Base-by-base conservation (phyloP, 92 coral and sea anemone genomes). In the Phenganax stokvisi region DNA sequence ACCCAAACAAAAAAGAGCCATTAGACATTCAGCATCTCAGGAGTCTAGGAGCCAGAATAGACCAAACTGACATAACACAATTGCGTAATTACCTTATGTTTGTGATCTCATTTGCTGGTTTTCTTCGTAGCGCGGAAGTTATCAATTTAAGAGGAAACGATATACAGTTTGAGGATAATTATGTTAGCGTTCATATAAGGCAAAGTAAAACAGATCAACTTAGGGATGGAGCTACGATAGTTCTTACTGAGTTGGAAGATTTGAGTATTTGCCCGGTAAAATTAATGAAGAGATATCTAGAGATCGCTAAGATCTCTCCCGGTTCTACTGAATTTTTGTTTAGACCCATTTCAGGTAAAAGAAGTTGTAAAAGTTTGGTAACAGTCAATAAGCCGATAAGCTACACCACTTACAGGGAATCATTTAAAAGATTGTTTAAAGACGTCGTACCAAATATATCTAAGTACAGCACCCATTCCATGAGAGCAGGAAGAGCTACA, bases 401-500 rank as follows among this genome's bases (percentile, higher is more conserved):
- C 47, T 69, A 51, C 9, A 80, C 68, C 15, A 81, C 85, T 1
- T 71, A 80, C 85, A 85, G 81, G 71, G 85, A 85, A 61, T 81
- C 81, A 53, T 85, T 81, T 30, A 80, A 85, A 61, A 63, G 17
- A 52, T 85, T 80, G 10, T 80, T 85, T 29, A 44, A 72, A 66
- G 80, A 61, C 51, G 73, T 81, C 31, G 89, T 86, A 25, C 76
- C 86, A 47, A 64, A 85, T 31, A 64, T 85, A 71, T 25, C 63
- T 37, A 75, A 74, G 16, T 85, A 71, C 30, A 73, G 88, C 54
- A 85, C 71, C 70, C 85, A 80, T 54, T 80, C 88, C 57, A 71
- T 65, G 10, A 80, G 88, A 63, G 60, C 88, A 15, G 88, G 86
- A 27, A 69, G 76, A 9, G 86, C 75, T 28, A 81, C 86, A 60